phyloP scores from a whole-genome alignment of 2,888 invertebrate genomes.

The Tetramorium bicarinatum region DNA sequence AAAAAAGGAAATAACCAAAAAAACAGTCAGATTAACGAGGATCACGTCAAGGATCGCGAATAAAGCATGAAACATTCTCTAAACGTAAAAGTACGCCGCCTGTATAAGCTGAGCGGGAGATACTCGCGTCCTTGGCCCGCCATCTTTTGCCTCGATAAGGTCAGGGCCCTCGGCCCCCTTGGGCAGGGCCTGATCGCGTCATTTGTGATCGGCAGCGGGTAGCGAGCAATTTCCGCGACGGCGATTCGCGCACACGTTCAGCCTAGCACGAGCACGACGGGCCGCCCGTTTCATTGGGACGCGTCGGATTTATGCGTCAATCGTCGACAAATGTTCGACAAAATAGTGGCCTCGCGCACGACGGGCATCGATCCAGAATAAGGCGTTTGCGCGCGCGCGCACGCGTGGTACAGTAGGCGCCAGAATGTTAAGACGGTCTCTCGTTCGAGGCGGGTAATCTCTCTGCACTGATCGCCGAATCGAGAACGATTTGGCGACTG shows the following conservation, averaged over 20 bases:
- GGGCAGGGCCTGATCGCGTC: conserved; percentile 59
- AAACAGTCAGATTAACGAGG: neutral
- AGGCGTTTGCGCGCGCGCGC: conserved; percentile 9
- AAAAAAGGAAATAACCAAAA: neutral
- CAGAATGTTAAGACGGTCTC: conserved; percentile 3
- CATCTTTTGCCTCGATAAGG: conserved; percentile 76
- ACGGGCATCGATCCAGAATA: conserved; percentile 59
- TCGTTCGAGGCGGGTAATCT: neutral
- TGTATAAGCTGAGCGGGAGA: neutral
- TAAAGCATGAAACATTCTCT: neutral
- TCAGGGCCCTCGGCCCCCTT: conserved; percentile 71
- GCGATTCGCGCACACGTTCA: neutral
- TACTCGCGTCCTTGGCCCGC: conserved; percentile 65
- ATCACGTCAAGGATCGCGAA: neutral
- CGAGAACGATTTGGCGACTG: neutral
- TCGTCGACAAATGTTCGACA: conserved; percentile 13
- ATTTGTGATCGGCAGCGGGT: neutral
- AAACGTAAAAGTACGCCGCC: neutral
- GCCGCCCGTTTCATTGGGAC: neutral
- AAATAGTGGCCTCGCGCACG: conserved; percentile 45
- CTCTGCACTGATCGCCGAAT: neutral
- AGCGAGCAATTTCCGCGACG: neutral
- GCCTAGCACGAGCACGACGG: neutral
- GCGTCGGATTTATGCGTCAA: neutral
- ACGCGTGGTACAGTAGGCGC: conserved; percentile 4